Base-by-base conservation (phyloP, 2,797 vertebrate species). In the Cheirogaleus major region DNA sequence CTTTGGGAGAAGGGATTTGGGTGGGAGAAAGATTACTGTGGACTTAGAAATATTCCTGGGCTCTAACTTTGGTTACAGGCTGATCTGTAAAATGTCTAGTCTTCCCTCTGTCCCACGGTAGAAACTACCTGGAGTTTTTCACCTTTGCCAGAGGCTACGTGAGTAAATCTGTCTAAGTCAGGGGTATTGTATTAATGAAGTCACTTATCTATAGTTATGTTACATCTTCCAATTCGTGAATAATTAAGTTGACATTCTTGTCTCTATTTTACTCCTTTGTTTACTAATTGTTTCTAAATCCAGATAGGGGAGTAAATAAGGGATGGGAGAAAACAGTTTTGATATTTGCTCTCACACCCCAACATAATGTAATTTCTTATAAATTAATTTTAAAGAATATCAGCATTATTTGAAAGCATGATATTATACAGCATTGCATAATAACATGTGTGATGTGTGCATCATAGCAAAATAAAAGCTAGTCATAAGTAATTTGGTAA, bases 1-100 rank as follows among this genome's bases (percentile, higher is more conserved):
- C 5, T 92, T 75, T 41, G 27, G 20, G 38, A 57, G 38, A 70
- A 75, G 6, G 7, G 38, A 65, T 23, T 1, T 79, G 23, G 5
- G 30, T 0, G 0, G 8, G 2, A 78, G 8, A 59, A 6, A 52
- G 35, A 87, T 48, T 81, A 17, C 78, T 87, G 11, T 65, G 38
- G 9, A 59, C 0, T 0, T 0, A 63, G 23, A 83, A 73, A 87
- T 13, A 32, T 3, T 70, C n/a, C 3, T n/a, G 6, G 1, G 20
- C 17, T 76, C n/a, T 91, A 32, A 81, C 67, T 76, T 75, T 57
- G 6, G 23, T 89, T 43, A 57, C 12, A n/a, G 6, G 25, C 3
- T 14, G 63, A 70, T 52, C 38, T 65, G 1, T 38, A 61, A 38
- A 72, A 50, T 70, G 12, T 1, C 20, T 81, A 23, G 10, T 14